Percentiles rank a stretch among this genome's conserved stretches.
Evolutionary conservation across 2,113 vertebrate species (phyloP).

Genomic region (Phocoena phocoena): DNA sequence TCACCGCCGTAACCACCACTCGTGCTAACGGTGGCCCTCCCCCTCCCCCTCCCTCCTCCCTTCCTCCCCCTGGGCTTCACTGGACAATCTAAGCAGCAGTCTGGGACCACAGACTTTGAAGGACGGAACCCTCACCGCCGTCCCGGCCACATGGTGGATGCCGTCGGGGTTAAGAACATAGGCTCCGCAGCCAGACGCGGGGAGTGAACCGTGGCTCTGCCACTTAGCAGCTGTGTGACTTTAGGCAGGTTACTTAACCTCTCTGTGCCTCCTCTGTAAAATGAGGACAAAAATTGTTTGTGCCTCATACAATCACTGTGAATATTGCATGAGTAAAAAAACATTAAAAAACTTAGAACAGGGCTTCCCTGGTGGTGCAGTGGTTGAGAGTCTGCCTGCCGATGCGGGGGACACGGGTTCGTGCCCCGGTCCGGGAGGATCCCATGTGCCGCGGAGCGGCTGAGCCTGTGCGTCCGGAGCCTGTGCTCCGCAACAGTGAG

Average conservation of each 20-base stretch:
- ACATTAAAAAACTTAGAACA: too few species aligned
- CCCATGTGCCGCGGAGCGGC: too few species aligned
- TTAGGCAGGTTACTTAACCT: background rate
- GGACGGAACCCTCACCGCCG: background rate
- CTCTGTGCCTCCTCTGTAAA: background rate
- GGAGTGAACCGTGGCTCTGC: background rate
- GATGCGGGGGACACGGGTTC: too few species aligned
- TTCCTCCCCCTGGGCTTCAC: background rate
- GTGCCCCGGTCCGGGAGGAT: too few species aligned
- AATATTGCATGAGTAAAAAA: background rate
- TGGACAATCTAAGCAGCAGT: background rate
- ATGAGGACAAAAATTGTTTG: background rate
- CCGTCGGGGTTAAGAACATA: background rate
- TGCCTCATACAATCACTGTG: background rate
- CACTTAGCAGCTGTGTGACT: background rate
- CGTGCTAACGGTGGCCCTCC: background rate
- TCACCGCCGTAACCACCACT: accelerated
- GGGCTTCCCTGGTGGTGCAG: too few species aligned
- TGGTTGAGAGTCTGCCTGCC: too few species aligned
- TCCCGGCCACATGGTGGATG: background rate
- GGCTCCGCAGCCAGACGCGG: background rate
- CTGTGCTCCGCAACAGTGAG: too few species aligned
- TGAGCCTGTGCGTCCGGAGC: too few species aligned
- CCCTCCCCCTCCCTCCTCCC: too few species aligned
- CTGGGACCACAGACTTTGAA: background rate